Evolutionary conservation across 2,888 invertebrate species (phyloP).

Genomic region (Agapetus fuscipes): DNA sequence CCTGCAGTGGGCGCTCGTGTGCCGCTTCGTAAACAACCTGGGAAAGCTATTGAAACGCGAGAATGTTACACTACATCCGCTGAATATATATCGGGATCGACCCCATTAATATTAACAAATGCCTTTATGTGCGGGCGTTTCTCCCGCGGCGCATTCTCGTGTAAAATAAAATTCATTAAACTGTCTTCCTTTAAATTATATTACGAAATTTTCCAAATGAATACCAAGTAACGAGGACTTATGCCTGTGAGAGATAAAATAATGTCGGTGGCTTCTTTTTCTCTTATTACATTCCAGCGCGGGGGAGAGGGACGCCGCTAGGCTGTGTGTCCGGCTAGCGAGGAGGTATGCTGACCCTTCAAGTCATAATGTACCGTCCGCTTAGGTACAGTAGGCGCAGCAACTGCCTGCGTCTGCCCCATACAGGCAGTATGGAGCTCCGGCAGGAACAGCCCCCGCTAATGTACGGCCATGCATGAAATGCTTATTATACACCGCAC

Average conservation of each 20-base stretch:
- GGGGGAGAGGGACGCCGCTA: constrained; percentile 9
- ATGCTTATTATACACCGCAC: constrained; percentile 53
- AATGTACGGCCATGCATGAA: constrained; percentile 46
- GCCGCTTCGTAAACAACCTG: constrained; percentile 20
- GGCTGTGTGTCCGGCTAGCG: constrained; percentile 11
- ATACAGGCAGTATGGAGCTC: constrained; percentile 13
- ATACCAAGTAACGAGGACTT: constrained; percentile 14
- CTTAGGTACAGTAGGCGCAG: constrained; percentile 41
- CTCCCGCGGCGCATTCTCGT: constrained; percentile 9
- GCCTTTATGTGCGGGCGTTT: constrained; percentile 14
- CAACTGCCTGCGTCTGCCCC: constrained; percentile 29
- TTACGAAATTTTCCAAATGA: constrained; percentile 19
- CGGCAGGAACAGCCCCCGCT: constrained; percentile 17
- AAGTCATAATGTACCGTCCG: constrained; percentile 49
- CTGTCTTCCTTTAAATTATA: constrained; percentile 20
- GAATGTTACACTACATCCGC: constrained; percentile 17
- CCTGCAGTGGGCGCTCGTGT: constrained; percentile 14
- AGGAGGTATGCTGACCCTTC: constrained; percentile 42
- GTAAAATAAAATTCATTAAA: constrained; percentile 20
- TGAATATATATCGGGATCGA: constrained; percentile 17
- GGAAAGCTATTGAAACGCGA: constrained; percentile 19
- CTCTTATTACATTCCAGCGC: constrained; percentile 16
- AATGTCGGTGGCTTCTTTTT: constrained; percentile 22
- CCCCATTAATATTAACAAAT: constrained; percentile 20
- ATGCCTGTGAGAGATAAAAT: constrained; percentile 24